Evolutionary conservation across 1,140 invertebrate genomes (phyloP).

Genomic region (Lasaia peninsularis): DNA sequence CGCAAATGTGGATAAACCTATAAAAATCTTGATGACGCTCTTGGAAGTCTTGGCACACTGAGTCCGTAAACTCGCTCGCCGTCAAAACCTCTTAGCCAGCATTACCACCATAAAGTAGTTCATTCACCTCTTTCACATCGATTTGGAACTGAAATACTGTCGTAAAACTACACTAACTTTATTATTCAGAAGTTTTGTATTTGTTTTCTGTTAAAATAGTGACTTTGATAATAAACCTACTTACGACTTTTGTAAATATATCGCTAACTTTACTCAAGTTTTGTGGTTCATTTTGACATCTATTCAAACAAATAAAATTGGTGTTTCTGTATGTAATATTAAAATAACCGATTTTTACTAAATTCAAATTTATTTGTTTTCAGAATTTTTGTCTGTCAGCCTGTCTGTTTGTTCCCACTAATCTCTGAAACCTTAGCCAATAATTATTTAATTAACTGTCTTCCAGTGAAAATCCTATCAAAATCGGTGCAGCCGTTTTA

Average conservation of each 20-base stretch:
- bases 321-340: too few species aligned
- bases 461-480: too few species aligned
- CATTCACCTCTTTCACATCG: constrained; percentile 6
- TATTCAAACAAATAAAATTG: too few species aligned
- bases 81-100: constrained; percentile 10
- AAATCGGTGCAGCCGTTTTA: too few species aligned
- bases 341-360: too few species aligned
- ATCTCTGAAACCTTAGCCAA: too few species aligned
- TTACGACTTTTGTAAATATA: not conserved
- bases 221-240: not conserved
- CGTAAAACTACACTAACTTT: constrained; percentile 8
- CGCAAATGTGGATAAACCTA: constrained; percentile 4
- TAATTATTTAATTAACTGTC: too few species aligned
- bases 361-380: too few species aligned
- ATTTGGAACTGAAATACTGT: not conserved
- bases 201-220: not conserved
- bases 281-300: too few species aligned
- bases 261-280: not conserved
- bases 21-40: not conserved
- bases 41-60: not conserved
- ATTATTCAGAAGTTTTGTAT: constrained; percentile 6
- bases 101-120: constrained; percentile 9
- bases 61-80: not conserved
- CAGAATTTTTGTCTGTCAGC: too few species aligned
- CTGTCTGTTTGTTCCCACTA: too few species aligned